Evolutionary conservation across 2,888 invertebrate genomes (phyloP).

Genomic region (Cosmorhoe ocellata): DNA sequence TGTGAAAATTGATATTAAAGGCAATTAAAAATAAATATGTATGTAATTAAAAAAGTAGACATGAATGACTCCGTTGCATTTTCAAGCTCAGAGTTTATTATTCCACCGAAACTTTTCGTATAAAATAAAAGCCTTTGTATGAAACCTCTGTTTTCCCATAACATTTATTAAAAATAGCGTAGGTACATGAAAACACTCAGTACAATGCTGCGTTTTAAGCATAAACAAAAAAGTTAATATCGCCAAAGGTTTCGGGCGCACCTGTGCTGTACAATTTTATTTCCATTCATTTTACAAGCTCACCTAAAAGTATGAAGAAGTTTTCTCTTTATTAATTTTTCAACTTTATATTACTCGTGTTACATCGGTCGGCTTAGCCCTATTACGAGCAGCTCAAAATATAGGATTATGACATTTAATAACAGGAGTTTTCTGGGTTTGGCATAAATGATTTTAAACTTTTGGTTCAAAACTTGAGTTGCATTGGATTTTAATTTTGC

Average conservation of each 20-base stretch:
- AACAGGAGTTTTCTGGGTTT: conserved; percentile 14
- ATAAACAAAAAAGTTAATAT: conserved; percentile 79
- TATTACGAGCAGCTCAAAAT: conserved; percentile 46
- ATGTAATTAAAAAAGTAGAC: too few species aligned
- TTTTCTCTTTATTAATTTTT: conserved; percentile 82
- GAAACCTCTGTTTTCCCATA: conserved; percentile 8
- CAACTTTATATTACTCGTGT: conserved; percentile 80
- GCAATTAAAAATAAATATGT: too few species aligned
- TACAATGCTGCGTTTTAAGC: conserved; percentile 57
- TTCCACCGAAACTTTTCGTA: background rate
- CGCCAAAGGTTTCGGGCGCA: conserved; percentile 78
- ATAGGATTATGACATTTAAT: conserved; percentile 32
- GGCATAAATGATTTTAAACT: conserved; percentile 6
- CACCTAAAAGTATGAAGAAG: conserved; percentile 77
- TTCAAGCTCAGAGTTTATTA: background rate
- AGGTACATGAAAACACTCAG: conserved; percentile 38
- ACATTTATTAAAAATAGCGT: conserved; percentile 29
- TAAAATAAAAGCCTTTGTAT: conserved; percentile 3
- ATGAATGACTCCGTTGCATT: background rate
- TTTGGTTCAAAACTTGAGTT: too few species aligned
- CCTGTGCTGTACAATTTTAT: conserved; percentile 81
- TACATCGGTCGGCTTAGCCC: conserved; percentile 71
- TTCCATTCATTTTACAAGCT: conserved; percentile 81
- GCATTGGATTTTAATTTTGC: background rate
- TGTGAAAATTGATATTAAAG: too few species aligned